Evolutionary conservation across 2,888 invertebrate genomes (phyloP).

Genomic region (Pogonocherus hispidulus): DNA sequence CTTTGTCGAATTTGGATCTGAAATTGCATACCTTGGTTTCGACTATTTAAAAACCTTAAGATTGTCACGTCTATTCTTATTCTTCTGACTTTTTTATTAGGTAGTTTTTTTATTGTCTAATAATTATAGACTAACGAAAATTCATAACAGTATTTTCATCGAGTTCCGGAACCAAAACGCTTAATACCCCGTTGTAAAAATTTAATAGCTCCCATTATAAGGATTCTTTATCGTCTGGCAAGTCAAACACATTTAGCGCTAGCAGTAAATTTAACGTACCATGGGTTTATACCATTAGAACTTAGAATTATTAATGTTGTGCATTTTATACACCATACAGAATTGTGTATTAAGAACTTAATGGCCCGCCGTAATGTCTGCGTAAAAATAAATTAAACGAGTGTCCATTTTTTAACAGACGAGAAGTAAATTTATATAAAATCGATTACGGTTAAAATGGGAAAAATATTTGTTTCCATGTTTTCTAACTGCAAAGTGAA

Average conservation of each 20-base stretch:
- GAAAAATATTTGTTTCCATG: not conserved
- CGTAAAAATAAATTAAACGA: constrained; percentile 19
- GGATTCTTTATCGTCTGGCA: not conserved
- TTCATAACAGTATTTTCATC: no score
- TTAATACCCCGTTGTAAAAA: not conserved
- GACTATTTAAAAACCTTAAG: no score
- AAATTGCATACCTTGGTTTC: no score
- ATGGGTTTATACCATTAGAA: constrained; percentile 15
- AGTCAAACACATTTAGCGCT: constrained; percentile 4
- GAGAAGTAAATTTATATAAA: not conserved
- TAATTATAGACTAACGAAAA: no score
- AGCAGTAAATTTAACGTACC: constrained; percentile 22
- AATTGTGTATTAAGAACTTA: constrained; percentile 16
- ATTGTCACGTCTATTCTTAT: no score
- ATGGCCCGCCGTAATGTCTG: constrained; percentile 2
- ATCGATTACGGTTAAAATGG: constrained; percentile 1
- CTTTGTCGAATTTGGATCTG: no score
- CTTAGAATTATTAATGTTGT: constrained; percentile 9
- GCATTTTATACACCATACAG: constrained; percentile 17
- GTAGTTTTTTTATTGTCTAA: no score
- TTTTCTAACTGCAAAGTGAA: no score
- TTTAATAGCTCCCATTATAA: not conserved
- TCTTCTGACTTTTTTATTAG: no score
- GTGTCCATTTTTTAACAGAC: constrained; percentile 9
- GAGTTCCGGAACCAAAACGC: no score